Percentiles rank a stretch among this genome's conserved stretches.
Conservation (phyloP, 2,113 vertebrate genomes). For the Mesoclemmys tuberculata region DNA sequence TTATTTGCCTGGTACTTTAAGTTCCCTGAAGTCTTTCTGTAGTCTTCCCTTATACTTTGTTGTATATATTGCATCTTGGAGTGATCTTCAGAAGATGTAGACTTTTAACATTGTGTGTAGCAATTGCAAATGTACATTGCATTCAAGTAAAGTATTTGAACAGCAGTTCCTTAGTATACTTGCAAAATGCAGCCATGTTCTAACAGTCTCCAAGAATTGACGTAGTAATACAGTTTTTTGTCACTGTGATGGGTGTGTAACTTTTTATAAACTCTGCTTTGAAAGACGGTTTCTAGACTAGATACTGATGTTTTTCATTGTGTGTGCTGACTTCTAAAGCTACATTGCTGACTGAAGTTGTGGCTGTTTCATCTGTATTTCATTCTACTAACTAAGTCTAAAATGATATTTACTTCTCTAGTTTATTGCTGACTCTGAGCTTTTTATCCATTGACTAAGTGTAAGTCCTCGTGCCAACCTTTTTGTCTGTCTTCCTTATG, state of each 20-base stretch:
- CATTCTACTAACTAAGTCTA: background rate
- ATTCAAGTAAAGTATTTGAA: background rate
- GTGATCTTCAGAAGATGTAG: background rate
- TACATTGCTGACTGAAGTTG: background rate
- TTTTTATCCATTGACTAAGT: background rate
- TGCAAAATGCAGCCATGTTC: accelerated
- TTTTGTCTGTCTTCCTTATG: accelerated
- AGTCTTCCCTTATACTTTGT: background rate
- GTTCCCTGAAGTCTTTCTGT: background rate
- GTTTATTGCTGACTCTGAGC: accelerated
- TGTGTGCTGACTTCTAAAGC: background rate
- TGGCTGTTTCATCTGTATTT: background rate
- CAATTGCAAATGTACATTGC: background rate
- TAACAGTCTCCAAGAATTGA: background rate
- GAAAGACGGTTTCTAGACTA: background rate
- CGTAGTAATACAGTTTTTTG: accelerated
- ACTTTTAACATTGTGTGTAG: background rate
- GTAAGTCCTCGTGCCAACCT: background rate
- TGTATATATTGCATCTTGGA: background rate
- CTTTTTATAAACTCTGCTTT: accelerated
- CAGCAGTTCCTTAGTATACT: background rate
- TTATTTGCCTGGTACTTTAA: background rate
- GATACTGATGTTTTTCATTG: background rate
- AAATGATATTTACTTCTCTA: accelerated
- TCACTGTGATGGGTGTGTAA: background rate